Evolutionary conservation across 2,888 invertebrate genomes (phyloP).

Genomic region (Cetonia aurata): DNA sequence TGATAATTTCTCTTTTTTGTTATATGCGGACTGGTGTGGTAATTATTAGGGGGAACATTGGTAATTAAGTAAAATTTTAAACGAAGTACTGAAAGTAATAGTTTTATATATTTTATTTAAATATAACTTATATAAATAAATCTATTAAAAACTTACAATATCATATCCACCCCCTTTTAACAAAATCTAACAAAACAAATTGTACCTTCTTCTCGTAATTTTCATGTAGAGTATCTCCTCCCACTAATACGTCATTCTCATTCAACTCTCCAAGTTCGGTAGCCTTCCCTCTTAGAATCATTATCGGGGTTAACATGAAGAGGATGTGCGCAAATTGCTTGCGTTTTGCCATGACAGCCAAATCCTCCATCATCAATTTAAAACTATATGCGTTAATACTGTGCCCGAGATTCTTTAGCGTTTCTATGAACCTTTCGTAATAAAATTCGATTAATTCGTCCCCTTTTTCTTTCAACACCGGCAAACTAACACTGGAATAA

Average conservation of each 20-base stretch:
- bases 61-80: no score
- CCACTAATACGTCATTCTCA: constrained; percentile 23
- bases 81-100: no score
- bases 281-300: constrained; percentile 59
- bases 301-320: constrained; percentile 65
- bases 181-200: constrained; percentile 38
- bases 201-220: constrained; percentile 35
- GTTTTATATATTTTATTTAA: no score
- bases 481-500: constrained; percentile 66
- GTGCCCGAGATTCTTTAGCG: constrained; percentile 58
- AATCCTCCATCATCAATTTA: constrained; percentile 62
- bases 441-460: constrained; percentile 68
- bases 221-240: constrained; percentile 22
- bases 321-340: constrained; percentile 64
- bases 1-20: no score
- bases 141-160: neutral
- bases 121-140: no score
- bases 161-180: constrained; percentile 33
- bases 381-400: constrained; percentile 61
- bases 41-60: no score
- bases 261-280: constrained; percentile 61
- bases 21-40: no score
- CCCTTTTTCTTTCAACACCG: constrained; percentile 62
- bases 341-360: constrained; percentile 59
- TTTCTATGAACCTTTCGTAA: constrained; percentile 56